Percentiles rank a stretch among this genome's conserved stretches.
Conservation (phyloP, 2,113 vertebrate genomes). For the Sander vitreus region DNA sequence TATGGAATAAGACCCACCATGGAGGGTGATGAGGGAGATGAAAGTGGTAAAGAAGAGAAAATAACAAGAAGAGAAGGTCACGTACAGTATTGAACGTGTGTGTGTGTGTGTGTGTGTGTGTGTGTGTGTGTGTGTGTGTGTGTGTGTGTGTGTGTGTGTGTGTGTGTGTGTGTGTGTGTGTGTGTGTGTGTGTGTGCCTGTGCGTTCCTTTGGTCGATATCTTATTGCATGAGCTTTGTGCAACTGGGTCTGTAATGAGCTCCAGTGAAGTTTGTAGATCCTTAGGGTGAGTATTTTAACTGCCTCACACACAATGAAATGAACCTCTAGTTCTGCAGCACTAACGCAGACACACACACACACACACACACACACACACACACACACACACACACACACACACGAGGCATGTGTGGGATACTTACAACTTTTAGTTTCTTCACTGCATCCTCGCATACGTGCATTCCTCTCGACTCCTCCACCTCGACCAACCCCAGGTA, state of each 20-base stretch:
- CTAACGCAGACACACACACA: too few species aligned
- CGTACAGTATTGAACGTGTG: slow-evolving; percentile 6
- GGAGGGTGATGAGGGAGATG: slow-evolving; percentile 14
- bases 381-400: too few species aligned
- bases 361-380: too few species aligned
- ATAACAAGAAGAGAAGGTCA: slow-evolving; percentile 23
- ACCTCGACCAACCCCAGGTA: slow-evolving; percentile 94
- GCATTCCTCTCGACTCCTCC: slow-evolving; percentile 95
- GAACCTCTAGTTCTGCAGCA: slow-evolving; percentile 19
- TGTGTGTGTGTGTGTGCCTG: slow-evolving; percentile 3
- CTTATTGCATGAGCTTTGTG: neutral
- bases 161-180: slow-evolving; percentile 16
- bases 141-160: slow-evolving; percentile 21
- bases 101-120: slow-evolving; percentile 23
- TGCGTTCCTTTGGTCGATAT: slow-evolving; percentile 23
- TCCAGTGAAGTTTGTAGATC: slow-evolving; percentile 7
- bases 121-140: slow-evolving; percentile 18
- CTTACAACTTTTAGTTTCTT: slow-evolving; percentile 94
- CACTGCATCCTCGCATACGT: slow-evolving; percentile 94
- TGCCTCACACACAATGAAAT: slow-evolving; percentile 17
- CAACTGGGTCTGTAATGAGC: slow-evolving; percentile 42
- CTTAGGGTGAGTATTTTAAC: slow-evolving; percentile 28
- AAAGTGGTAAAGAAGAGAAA: slow-evolving; percentile 22
- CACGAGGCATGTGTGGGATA: slow-evolving; percentile 38
- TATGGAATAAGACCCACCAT: slow-evolving; percentile 10